A percentile compares a stretch with the other conserved stretches of the same genome.
phyloP scores from a whole-genome alignment of 2,113 vertebrate genomes.

The Rissa tridactyla region DNA sequence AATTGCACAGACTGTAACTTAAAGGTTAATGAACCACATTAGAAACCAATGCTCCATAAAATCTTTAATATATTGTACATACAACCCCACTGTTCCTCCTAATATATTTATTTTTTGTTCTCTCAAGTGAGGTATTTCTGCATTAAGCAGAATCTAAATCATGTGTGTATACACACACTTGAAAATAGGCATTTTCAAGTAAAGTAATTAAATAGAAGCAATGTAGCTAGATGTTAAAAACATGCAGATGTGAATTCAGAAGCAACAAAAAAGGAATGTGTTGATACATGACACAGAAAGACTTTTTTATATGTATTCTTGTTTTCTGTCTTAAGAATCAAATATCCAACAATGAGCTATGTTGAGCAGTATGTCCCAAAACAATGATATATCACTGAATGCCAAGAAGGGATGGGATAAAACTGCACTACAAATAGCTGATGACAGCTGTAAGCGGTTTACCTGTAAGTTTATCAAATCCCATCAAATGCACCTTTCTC shows the following conservation, averaged over 20 bases:
- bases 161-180: background rate
- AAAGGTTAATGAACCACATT: constrained; percentile 28
- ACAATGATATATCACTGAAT: background rate
- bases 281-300: background rate
- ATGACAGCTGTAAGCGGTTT: background rate
- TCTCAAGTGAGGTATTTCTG: background rate
- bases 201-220: background rate
- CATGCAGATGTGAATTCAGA: background rate
- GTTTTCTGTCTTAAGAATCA: background rate
- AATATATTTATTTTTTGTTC: background rate
- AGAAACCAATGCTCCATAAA: background rate
- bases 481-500: background rate
- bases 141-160: background rate
- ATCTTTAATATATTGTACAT: background rate
- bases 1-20: background rate
- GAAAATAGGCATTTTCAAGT: background rate
- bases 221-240: background rate
- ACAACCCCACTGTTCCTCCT: background rate
- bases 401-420: background rate
- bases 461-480: background rate
- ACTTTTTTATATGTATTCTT: background rate
- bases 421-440: background rate
- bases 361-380: background rate
- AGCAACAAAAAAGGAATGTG: background rate
- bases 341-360: background rate